Evolutionary conservation across 1,140 invertebrate species (phyloP).

Genomic region (Maconellicoccus hirsutus): DNA sequence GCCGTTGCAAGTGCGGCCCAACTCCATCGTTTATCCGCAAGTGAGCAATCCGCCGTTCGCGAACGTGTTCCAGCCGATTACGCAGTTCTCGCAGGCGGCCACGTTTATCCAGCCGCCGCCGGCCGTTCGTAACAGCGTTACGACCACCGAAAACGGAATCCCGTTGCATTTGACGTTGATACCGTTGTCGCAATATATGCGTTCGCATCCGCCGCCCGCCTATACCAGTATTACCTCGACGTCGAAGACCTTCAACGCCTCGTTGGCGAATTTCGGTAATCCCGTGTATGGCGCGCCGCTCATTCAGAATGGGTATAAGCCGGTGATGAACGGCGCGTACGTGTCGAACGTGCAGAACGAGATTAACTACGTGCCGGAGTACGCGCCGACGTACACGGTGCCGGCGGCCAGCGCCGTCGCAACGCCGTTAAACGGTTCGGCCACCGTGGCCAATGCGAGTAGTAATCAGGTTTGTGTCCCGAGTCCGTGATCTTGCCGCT

Average conservation of each 20-base stretch:
- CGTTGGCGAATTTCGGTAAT: neutral
- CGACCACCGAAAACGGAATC: neutral
- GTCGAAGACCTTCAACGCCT: neutral
- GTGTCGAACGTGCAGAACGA: conserved; percentile 7
- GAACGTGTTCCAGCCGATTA: neutral
- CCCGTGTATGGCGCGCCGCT: neutral
- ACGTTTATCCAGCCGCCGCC: neutral
- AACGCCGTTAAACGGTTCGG: neutral
- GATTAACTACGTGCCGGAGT: neutral
- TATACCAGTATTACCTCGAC: neutral
- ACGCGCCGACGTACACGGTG: neutral
- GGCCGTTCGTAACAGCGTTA: neutral
- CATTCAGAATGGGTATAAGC: conserved; percentile 2
- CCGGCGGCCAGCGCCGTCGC: neutral
- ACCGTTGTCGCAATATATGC: conserved; percentile 16
- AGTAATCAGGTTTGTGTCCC: neutral
- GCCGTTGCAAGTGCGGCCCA: neutral
- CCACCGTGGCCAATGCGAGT: neutral
- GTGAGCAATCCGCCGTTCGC: neutral
- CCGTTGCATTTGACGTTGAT: conserved; percentile 14
- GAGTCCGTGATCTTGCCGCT: neutral
- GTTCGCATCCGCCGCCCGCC: neutral
- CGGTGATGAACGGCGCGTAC: neutral
- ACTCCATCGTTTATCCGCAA: conserved; percentile 1
- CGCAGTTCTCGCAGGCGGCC: neutral